Base-by-base conservation (phyloP, 2,888 invertebrate species). In the Crematogaster levior region DNA sequence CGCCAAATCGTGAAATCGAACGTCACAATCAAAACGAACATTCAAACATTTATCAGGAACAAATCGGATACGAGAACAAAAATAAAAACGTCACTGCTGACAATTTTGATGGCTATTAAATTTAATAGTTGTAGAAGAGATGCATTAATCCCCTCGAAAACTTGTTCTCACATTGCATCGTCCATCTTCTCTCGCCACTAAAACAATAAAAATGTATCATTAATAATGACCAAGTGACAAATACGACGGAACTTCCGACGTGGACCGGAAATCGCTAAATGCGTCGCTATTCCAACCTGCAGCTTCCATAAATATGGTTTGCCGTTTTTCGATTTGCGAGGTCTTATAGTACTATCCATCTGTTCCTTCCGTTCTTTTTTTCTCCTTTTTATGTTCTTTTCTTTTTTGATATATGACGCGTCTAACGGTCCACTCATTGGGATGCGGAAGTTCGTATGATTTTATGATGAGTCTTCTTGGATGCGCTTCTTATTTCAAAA, bases 231-330 rank as follows among this genome's bases (percentile, higher is more conserved):
- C 37, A 60, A 81, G 88, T 88, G 93, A 93, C 93, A 93, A 93
- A 93, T 93, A 93, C 92, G 92, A 90, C 91, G 88, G 90, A 89
- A 90, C 87, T 93, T 93, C 93, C 93, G 93, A 86, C 88, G 90
- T 82, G 53, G 68, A 21, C 84, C 92, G 92, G 92, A 92, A 91
- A 85, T 88, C 85, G 84, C 92, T 89, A 92, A 92, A 93, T 92
- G 92, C 86, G 79, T 70, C 58, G 63, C 72, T 56, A 73, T 80
- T 73, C 77, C 53, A 61, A 30, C 34, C 18, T 68, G 68, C 43
- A 79, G 56, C 68, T 58, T 24, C 40, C 68, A 58, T 68, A 68
- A 79, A 79, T 79, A 56, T 46, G 40, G 12, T 21, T 43, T 18
- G 77, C 21, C 34, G 43, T 79, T 79, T 68, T 24, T 58, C 68